phyloP scores from a whole-genome alignment of 2,113 vertebrate species.

The Crotalus tigris region DNA sequence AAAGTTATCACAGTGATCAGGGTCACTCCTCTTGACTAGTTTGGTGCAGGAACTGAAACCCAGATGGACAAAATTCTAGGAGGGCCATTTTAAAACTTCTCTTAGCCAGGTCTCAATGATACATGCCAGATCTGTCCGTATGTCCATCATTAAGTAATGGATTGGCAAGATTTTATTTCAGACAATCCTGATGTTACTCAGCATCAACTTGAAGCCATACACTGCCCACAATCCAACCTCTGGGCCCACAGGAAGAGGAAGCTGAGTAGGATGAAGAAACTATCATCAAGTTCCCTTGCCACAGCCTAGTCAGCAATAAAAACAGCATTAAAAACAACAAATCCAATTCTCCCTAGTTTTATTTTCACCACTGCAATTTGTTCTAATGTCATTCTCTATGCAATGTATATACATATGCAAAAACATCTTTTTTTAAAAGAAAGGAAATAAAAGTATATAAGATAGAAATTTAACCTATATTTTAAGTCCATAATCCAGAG shows the following conservation, averaged over 20 bases:
- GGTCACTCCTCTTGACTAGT: not conserved
- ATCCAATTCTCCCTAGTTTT: not conserved
- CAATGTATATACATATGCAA: not conserved
- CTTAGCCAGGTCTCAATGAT: not conserved
- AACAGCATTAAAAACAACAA: not conserved
- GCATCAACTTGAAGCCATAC: not conserved
- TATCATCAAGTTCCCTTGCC: not conserved
- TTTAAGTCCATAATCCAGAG: not conserved
- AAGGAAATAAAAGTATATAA: not conserved
- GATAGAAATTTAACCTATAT: constrained; percentile 2
- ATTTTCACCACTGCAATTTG: not conserved
- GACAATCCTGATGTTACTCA: not conserved
- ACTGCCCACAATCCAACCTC: not conserved
- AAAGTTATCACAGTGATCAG: not conserved
- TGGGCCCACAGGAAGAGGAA: not conserved
- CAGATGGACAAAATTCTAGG: not conserved
- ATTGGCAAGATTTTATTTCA: not conserved
- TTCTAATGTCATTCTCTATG: not conserved
- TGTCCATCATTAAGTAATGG: not conserved
- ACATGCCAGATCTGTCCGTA: not conserved
- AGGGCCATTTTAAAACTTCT: not conserved
- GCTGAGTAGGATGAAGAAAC: not conserved
- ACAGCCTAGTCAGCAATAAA: not conserved
- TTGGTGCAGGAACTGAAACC: not conserved
- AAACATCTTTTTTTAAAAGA: not conserved